Evolutionary conservation across 2,888 invertebrate genomes (phyloP), one percentile per base, ranked within the genome.

Genomic region (Cephus pygmeus): DNA sequence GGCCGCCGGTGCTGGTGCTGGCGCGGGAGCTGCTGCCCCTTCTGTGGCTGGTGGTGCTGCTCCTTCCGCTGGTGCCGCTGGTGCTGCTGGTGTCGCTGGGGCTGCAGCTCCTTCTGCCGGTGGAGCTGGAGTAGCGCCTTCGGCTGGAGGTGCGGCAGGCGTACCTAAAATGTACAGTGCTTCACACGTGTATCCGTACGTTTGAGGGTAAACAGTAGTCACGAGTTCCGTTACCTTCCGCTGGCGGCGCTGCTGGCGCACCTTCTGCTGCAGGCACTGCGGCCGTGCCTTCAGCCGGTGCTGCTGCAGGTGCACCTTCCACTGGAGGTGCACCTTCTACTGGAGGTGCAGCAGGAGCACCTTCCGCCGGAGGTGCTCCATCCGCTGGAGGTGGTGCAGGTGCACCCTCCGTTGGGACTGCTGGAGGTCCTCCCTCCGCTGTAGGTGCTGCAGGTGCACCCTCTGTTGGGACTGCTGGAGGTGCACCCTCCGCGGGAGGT

Each of bases 401-500:
- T 69, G 40, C 75, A 33, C 81, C 84, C 73, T 80, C 81, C 4
- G 33, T 33, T 4, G 33, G 33, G 0, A 33, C 33, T 30, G 2
- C 35, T 11, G 35, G 12, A 35, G 35, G 76, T 76, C 79, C 84
- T 77, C 87, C 90, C 85, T 88, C 90, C 33, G 88, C 85, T 4
- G 91, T 86, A 15, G 36, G 15, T 12, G 4, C 36, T 15, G 40
- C 40, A 15, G 40, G 15, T 15, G 40, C 15, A 15, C 40, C 40
- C 4, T 40, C 40, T 1, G 40, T 15, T 1, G 40, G 15, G 4
- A 6, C 15, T 40, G 15, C 40, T 15, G 77, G 81, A 33, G 84
- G 82, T 34, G 85, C 82, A 76, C 82, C 79, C 91, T 92, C 90
- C 69, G 89, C 90, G 69, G 91, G 88, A 31, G 89, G 86, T 75